These are phyloP conservation scores for Campopleginae sp. DNA, from an alignment of 2,888 invertebrate species.

Conservation along the genomic window DNA sequence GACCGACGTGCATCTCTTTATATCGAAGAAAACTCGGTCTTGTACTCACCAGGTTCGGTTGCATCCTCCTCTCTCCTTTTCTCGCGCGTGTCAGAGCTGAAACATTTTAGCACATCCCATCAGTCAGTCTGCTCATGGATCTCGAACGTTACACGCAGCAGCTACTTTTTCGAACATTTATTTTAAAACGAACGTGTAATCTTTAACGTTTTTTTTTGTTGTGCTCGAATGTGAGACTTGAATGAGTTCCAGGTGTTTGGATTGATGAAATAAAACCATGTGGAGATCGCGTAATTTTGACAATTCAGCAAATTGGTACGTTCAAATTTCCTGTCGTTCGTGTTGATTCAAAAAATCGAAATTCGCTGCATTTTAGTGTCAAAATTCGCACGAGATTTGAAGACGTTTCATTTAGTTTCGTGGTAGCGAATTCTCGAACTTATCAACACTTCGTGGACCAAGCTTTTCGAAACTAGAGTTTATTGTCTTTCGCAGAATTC, in stretches of 20 bases:
- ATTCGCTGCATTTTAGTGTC: neutral
- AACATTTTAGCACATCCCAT: constrained; percentile 29
- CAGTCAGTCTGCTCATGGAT: constrained; percentile 60
- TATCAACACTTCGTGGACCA: neutral
- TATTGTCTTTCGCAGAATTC: constrained; percentile 7
- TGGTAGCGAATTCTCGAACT: neutral
- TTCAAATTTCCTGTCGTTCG: neutral
- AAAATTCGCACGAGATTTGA: neutral
- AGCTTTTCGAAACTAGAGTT: constrained; percentile 2
- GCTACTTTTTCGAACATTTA: constrained; percentile 5
- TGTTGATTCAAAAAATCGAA: neutral
- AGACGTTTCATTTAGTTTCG: neutral
- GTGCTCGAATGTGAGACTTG: neutral
- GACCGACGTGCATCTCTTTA: constrained; percentile 18
- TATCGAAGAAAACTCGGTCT: constrained; percentile 59
- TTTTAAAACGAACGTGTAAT: neutral
- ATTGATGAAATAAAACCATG: constrained; percentile 4
- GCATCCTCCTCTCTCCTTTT: neutral
- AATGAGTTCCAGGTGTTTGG: neutral
- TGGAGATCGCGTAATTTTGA: constrained; percentile 4
- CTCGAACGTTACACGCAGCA: constrained; percentile 48
- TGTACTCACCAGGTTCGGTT: constrained; percentile 20
- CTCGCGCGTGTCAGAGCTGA: constrained; percentile 29
- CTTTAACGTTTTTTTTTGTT: neutral
- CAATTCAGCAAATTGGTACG: constrained; percentile 28